phyloP scores from a whole-genome alignment of 2,888 invertebrate genomes.

The Drosophila koepferae region DNA sequence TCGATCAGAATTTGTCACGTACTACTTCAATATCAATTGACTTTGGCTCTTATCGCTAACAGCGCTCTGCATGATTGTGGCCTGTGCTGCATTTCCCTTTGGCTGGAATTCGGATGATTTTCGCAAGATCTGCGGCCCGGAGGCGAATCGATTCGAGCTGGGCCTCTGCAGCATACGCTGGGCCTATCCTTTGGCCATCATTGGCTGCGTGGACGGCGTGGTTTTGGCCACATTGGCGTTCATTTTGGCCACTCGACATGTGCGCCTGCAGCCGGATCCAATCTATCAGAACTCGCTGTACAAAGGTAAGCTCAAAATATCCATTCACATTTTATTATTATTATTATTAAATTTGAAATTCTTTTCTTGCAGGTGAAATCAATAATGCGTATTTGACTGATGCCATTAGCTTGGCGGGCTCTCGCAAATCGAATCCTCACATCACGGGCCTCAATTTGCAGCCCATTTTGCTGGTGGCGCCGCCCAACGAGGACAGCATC shows the following conservation, averaged over 20 bases:
- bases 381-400: slow-evolving; percentile 95
- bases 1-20: slow-evolving; percentile 51
- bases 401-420: slow-evolving; percentile 93
- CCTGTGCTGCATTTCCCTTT: slow-evolving; percentile 95
- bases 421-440: slow-evolving; percentile 89
- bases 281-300: slow-evolving; percentile 90
- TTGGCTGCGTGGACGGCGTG: slow-evolving; percentile 86
- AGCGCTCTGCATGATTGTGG: slow-evolving; percentile 95
- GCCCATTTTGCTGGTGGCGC: slow-evolving; percentile 90
- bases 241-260: slow-evolving; percentile 95
- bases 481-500: slow-evolving; percentile 88
- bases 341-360: background rate
- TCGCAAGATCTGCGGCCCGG: slow-evolving; percentile 93
- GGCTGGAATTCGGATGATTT: slow-evolving; percentile 95
- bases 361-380: slow-evolving; percentile 89
- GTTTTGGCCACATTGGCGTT: slow-evolving; percentile 92
- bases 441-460: slow-evolving; percentile 89
- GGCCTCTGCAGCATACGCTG: slow-evolving; percentile 96
- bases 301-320: slow-evolving; percentile 86
- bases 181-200: slow-evolving; percentile 97
- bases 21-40: slow-evolving; percentile 27
- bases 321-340: background rate
- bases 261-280: slow-evolving; percentile 93
- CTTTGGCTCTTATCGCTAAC: slow-evolving; percentile 51
- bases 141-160: slow-evolving; percentile 90